Conservation (phyloP, 2,888 invertebrate species). For the Boloria euphrosyne region DNA sequence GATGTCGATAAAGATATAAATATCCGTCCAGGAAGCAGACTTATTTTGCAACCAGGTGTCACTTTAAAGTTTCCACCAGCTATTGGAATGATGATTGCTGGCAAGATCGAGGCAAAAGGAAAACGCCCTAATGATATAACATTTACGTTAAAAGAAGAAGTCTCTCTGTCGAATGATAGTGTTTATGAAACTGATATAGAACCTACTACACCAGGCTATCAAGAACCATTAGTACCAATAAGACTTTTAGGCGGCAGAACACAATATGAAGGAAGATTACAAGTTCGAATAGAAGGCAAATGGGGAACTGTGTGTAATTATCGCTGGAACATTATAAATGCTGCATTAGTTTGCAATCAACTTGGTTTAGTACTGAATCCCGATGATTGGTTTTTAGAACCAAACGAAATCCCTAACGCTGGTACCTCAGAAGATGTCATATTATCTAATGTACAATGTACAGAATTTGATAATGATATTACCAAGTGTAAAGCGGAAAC, state of each 20-base stretch:
- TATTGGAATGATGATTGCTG: slow-evolving; percentile 98
- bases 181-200: slow-evolving; percentile 83
- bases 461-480: slow-evolving; percentile 94
- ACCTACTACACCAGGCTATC: slow-evolving; percentile 83
- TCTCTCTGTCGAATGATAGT: slow-evolving; percentile 84
- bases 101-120: slow-evolving; percentile 92
- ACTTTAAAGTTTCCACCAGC: slow-evolving; percentile 94
- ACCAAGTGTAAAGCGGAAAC: slow-evolving; percentile 92
- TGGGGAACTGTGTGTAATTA: slow-evolving; percentile 99
- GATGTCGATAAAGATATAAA: slow-evolving; percentile 96
- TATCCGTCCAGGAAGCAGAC: slow-evolving; percentile 94
- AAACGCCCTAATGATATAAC: slow-evolving; percentile 90
- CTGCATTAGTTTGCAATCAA: slow-evolving; percentile 97
- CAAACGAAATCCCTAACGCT: slow-evolving; percentile 90
- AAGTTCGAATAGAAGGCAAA: slow-evolving; percentile 90
- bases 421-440: slow-evolving; percentile 90
- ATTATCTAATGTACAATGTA: slow-evolving; percentile 94
- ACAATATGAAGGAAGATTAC: slow-evolving; percentile 92
- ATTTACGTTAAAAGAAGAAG: slow-evolving; percentile 90
- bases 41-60: slow-evolving; percentile 94
- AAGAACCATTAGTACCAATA: slow-evolving; percentile 86
- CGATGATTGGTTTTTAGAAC: slow-evolving; percentile 93
- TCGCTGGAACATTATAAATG: slow-evolving; percentile 95
- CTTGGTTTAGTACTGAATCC: slow-evolving; percentile 96
- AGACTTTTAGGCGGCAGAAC: slow-evolving; percentile 91